Percentiles rank a stretch among this genome's conserved stretches.
Conservation (phyloP, 1,140 invertebrate species). For the Hypothenemus hampei region DNA sequence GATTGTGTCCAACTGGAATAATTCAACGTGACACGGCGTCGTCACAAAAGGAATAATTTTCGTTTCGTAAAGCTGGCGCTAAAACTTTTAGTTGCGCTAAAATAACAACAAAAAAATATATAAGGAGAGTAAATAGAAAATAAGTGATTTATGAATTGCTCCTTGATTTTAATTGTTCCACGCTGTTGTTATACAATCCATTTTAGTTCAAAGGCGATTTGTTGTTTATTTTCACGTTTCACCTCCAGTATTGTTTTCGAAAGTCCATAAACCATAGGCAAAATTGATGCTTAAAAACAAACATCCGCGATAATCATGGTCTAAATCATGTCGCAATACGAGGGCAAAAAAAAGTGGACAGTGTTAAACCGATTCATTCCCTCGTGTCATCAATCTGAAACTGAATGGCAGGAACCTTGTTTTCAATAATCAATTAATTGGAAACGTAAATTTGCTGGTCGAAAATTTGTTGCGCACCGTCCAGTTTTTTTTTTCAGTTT, state of each 20-base stretch:
- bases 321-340: slow-evolving; percentile 17
- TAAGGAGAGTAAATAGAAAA: slow-evolving; percentile 19
- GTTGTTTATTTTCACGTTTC: not conserved
- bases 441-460: slow-evolving; percentile 21
- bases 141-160: slow-evolving; percentile 3
- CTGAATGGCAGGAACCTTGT: slow-evolving; percentile 23
- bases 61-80: slow-evolving; percentile 26
- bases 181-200: not conserved
- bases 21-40: slow-evolving; percentile 27
- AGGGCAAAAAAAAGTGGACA: slow-evolving; percentile 25
- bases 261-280: slow-evolving; percentile 17
- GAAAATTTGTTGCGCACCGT: too few relatives aligned
- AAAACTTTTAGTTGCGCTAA: slow-evolving; percentile 26
- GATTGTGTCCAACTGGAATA: slow-evolving; percentile 28
- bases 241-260: too few relatives aligned
- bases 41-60: slow-evolving; percentile 28
- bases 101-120: slow-evolving; percentile 13
- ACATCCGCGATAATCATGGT: slow-evolving; percentile 23
- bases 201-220: not conserved
- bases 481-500: too few relatives aligned
- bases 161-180: not conserved
- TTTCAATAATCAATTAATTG: slow-evolving; percentile 23
- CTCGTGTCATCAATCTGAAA: slow-evolving; percentile 24
- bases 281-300: slow-evolving; percentile 17
- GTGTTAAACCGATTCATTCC: slow-evolving; percentile 25